Evolutionary conservation across 2,113 vertebrate species (phyloP), one percentile per base, ranked within the genome.

Genomic region (Istiophorus platypterus): DNA sequence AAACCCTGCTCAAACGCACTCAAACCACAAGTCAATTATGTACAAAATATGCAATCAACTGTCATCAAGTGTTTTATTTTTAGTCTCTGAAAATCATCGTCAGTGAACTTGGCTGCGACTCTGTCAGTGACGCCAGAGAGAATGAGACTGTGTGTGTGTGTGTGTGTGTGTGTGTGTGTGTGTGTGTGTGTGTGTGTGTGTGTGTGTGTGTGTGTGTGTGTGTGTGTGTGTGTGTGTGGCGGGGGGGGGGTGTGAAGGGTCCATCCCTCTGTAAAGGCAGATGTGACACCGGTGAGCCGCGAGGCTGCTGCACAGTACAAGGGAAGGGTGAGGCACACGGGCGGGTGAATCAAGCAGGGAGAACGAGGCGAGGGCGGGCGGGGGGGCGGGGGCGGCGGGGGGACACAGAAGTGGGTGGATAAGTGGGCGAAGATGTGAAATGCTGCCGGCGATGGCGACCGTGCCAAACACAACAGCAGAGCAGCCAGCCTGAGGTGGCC

Each of bases 261-360:
- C 68, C 54, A 80, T 90, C 79, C 15, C 76, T 73, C 72, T 75
- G 49, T 90, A 92, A 92, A 92, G 92, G 90, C 78, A 94, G 93
- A 94, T 94, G 91, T 87, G 91, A 93, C 76, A 74, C 7, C 79
- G 85, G 85, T 72, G 80, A n/a, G 76, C 47, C 67, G 82, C 71
- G 67, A 63, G 84, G 61, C 63, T 13, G 68, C 84, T 31, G 57
- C 18, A 52, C 56, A 52, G 87, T 41, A 67, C 64, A 47, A 14
- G 70, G 47, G 66, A 29, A 7, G 37, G 76, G 73, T 45, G 77
- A 81, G 72, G 72, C 11, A 76, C n/a, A 65, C 72, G 51, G 84
- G 63, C 9, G 26, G 75, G 67, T 27, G 15, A 57, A 58, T 65
- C 31, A 64, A 73, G 73, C 17, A 39, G 29, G 64, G 61, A 29